Base-by-base conservation (phyloP, 2,888 invertebrate genomes). In the Apeira syringaria region DNA sequence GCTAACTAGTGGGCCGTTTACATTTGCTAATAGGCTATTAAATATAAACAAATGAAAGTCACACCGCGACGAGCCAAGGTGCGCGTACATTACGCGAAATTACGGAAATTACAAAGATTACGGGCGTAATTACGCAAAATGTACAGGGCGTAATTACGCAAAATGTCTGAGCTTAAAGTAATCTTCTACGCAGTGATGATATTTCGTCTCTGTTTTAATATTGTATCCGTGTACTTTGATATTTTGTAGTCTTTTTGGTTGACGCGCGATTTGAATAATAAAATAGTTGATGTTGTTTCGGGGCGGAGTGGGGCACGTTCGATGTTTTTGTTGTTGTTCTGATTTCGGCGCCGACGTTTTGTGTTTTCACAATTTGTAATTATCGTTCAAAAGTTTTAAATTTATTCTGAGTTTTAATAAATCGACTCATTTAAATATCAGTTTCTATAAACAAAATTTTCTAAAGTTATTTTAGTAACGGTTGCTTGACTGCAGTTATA, bases 51-150 rank as follows among this genome's bases (percentile, higher is more conserved):
- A 42, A 42, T 42, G 42, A 27, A 36, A 36, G 36, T 31, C 26
- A 43, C 24, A 37, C 31, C 12, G 24, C 25, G 41, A 41, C 34
- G 24, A 18, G 20, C 20, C 20, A 20, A 41, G 42, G 30, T 29
- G 36, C 20, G 33, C 33, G 18, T 38, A 29, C 44, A 38, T 43
- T 37, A 37, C 35, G 22, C 12, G 30, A 30, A 30, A 38, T 38
- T 44, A 44, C 44, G 28, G 27, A 38, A 38, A 44, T 44, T 44
- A 38, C 34, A 17, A 28, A 36, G 46, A 46, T 46, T 46, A 46
- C 31, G 11, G 7, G 9, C 30, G 35, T 39, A 45, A 45, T 45
- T 45, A 39, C 45, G 24, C 32, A 27, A 36, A 43, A 36, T 27
- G 36, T 20, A 20, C 20, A 20, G 6, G 7, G 9, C 30, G 35